phyloP scores from a whole-genome alignment of 2,797 vertebrate species.

The Trematomus bernacchii region DNA sequence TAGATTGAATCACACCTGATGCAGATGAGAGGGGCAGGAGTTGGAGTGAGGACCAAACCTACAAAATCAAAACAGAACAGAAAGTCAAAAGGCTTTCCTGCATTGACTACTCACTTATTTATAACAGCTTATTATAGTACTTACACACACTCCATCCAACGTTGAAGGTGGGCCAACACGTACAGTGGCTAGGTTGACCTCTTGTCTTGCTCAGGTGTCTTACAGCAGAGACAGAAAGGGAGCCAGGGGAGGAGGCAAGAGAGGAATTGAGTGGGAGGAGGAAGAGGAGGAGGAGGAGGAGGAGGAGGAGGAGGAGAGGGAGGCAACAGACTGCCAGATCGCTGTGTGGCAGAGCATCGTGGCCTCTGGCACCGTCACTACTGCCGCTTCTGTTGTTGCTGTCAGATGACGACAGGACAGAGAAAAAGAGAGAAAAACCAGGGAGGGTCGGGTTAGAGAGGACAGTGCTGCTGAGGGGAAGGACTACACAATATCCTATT shows the following conservation, averaged over 20 bases:
- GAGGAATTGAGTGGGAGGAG: background rate
- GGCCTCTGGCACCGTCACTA: conserved; percentile 71
- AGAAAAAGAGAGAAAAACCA: conserved; percentile 52
- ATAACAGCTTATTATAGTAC: no score
- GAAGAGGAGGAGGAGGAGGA: no score
- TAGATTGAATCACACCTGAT: background rate
- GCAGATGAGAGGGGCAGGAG: conserved; percentile 10
- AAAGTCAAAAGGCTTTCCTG: conserved; percentile 24
- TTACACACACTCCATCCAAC: conserved; percentile 21
- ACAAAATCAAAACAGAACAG: conserved; percentile 28
- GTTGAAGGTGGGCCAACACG: conserved; percentile 36
- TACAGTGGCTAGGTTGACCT: conserved; percentile 55
- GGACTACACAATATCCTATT: conserved; percentile 17
- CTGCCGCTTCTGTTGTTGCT: conserved; percentile 57
- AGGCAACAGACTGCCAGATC: conserved; percentile 68
- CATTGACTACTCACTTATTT: conserved; percentile 5
- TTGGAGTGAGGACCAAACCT: conserved; percentile 1
- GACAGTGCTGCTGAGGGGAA: conserved; percentile 22
- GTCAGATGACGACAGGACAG: conserved; percentile 61
- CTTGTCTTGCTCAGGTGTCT: conserved; percentile 66
- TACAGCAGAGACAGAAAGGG: conserved; percentile 55
- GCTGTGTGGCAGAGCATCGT: conserved; percentile 61
- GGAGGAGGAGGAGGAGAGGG: no score
- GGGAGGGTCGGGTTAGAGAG: conserved; percentile 23
- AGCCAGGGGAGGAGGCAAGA: background rate